Evolutionary conservation across 2,113 vertebrate genomes (phyloP), one percentile per base, ranked within the genome.

Genomic region (Calidris pugnax): DNA sequence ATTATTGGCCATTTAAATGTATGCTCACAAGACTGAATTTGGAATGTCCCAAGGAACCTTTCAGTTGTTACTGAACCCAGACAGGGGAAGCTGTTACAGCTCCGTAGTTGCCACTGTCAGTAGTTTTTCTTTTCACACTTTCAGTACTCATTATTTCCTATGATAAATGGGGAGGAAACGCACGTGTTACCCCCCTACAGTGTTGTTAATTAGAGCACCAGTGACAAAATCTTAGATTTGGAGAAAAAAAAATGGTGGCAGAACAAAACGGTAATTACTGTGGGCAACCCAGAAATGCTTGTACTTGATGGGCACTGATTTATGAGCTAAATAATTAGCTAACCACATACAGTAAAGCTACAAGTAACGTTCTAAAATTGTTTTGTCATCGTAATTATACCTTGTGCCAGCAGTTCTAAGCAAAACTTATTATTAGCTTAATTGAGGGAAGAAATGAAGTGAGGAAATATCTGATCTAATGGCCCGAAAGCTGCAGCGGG

Each of bases 381-480:
- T 92, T 96, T 96, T 96, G 95, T 95, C 91, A 89, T 82, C 16
- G 5, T 91, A 96, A 96, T 95, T 94, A 74, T 55, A 93, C 43
- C 72, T 93, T 56, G 21, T 91, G 77, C 84, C 87, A 87, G 84
- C 48, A 64, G 50, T 78, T 95, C 91, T 68, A 85, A 89, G 91
- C 69, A 85, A 92, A 95, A 95, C 93, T 95, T 89, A 51, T 60
- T 92, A 96, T 97, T 96, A 96, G 11, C 48, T 87, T 96, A 95
- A 96, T 92, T 96, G 89, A 76, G 33, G 33, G 84, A 91, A 89
- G 53, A 91, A 87, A 62, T 35, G 1, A 77, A 77, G 37, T 80
- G 57, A 27, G 67, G 84, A 90, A 86, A 53, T 30, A 55, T 23
- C 28, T 55, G 17, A 72, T 89, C 35, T 77, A 47, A 55, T 89